Evolutionary conservation across 2,888 invertebrate species (phyloP), one percentile per base, ranked within the genome.

Genomic region (Drosophila kanekoi): DNA sequence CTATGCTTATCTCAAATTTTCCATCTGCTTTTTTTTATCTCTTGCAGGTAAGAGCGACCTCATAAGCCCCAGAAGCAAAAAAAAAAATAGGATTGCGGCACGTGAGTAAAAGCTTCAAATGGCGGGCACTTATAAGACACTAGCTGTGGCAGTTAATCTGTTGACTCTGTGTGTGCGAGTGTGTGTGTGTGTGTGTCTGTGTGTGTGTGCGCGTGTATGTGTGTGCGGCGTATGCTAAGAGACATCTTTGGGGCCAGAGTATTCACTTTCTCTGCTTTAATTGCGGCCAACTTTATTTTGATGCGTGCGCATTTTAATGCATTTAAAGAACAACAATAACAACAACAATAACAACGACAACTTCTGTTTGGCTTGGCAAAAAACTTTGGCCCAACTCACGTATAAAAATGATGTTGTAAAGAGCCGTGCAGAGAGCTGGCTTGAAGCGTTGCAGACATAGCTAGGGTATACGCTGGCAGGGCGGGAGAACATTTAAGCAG

Each of bases 71-170:
- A 40, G 40, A 40, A 37, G 40, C 8, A 40, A 18, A n/a, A n/a
- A 37, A 79, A 69, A 69, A 57, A 43, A 37, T 75, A 79, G 65
- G 73, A 79, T 70, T 60, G 43, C 54, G 87, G 87, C 83, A 84
- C 83, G 83, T 88, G 89, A 84, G 83, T 88, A 88, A 86, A 88
- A 84, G 83, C 88, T 69, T 38, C 43, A 68, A 76, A 72, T 70
- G 44, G 56, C 62, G 28, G 48, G 54, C 73, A 70, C 45, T 70
- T 61, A 38, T 35, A 48, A 48, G 20, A 14, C 28, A 52, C 32
- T 47, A 40, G 51, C 23, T 37, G 56, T 43, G 40, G 47, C 40
- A 71, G 40, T 56, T 66, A 58, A 67, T 56, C 10, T 16, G 43
- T 35, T 60, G 43, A 28, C 40, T 23, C 43, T 57, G 16, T 43